Conservation (phyloP, 1,140 invertebrate species). For the Drosophila nigrodunni region DNA sequence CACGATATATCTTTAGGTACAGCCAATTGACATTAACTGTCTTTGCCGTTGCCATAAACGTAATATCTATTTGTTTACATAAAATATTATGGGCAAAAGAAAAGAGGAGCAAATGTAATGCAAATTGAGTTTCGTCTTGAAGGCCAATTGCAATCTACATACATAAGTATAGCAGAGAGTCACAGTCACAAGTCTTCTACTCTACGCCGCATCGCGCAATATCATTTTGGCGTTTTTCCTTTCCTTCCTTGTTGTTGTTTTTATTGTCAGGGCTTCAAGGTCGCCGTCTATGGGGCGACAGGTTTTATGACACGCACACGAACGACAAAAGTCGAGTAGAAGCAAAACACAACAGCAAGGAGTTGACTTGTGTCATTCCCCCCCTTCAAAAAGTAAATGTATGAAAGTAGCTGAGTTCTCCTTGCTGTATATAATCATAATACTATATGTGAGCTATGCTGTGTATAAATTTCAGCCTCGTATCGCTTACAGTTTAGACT, state of each 20-base stretch:
- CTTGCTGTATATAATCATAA: neutral
- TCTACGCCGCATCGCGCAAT: slow-evolving; percentile 15
- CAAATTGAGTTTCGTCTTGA: slow-evolving; percentile 68
- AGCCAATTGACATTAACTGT: no score
- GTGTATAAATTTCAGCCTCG: no score
- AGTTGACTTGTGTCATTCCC: slow-evolving; percentile 22
- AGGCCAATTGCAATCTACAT: slow-evolving; percentile 34
- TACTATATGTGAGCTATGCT: neutral
- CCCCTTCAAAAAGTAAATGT: neutral
- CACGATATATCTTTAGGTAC: no score
- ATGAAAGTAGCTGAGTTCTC: neutral
- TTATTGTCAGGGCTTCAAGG: slow-evolving; percentile 2
- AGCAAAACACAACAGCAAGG: slow-evolving; percentile 17
- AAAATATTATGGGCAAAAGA: slow-evolving; percentile 65
- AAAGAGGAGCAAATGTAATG: slow-evolving; percentile 61
- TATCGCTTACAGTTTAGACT: no score
- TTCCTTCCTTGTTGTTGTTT: slow-evolving; percentile 11
- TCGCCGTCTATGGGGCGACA: slow-evolving; percentile 45
- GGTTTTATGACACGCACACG: slow-evolving; percentile 78
- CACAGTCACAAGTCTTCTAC: slow-evolving; percentile 45
- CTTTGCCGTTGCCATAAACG: slow-evolving; percentile 21
- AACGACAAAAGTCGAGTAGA: slow-evolving; percentile 7
- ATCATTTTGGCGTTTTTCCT: slow-evolving; percentile 1
- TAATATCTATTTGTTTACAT: slow-evolving; percentile 53
- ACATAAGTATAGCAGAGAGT: slow-evolving; percentile 45